phyloP scores from a whole-genome alignment of 1,140 invertebrate species.

The Drosophila guanche region DNA sequence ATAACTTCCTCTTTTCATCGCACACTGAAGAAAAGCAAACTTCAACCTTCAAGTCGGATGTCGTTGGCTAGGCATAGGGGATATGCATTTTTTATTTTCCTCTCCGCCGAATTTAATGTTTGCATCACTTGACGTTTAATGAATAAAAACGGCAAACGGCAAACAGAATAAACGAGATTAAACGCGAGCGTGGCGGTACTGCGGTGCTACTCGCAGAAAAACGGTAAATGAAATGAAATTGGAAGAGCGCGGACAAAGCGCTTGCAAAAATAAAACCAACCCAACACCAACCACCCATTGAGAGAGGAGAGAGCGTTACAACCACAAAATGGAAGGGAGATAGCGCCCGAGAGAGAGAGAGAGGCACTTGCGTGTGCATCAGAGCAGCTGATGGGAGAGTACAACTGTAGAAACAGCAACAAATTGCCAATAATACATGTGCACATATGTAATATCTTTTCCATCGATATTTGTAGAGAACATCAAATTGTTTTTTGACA shows the following conservation, averaged over 20 bases:
- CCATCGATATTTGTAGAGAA: no score
- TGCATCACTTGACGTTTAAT: background rate
- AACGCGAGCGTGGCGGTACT: conserved; percentile 19
- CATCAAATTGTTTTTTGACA: no score
- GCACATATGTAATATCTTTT: no score
- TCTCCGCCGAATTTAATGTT: background rate
- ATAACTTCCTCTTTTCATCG: conserved; percentile 46
- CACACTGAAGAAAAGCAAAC: conserved; percentile 13
- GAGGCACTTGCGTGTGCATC: conserved; percentile 3
- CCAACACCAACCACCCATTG: background rate
- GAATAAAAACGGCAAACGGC: conserved; percentile 8
- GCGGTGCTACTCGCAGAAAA: conserved; percentile 59
- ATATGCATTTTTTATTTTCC: background rate
- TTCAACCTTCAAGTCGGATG: background rate
- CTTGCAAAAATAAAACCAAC: conserved; percentile 7
- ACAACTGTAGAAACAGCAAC: conserved; percentile 31
- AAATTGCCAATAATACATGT: conserved; percentile 26
- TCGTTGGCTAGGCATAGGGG: background rate
- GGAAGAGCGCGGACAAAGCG: conserved; percentile 38
- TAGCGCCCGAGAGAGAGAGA: background rate
- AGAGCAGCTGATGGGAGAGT: conserved; percentile 20
- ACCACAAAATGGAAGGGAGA: conserved; percentile 3
- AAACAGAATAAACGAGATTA: conserved; percentile 28
- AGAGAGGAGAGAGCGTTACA: background rate
- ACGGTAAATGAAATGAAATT: conserved; percentile 65